Percentiles rank a stretch among this genome's conserved stretches.
These are phyloP conservation scores for Cyclargus thomasi DNA, from an alignment of 1,140 invertebrate species.

Conservation along the genomic window DNA sequence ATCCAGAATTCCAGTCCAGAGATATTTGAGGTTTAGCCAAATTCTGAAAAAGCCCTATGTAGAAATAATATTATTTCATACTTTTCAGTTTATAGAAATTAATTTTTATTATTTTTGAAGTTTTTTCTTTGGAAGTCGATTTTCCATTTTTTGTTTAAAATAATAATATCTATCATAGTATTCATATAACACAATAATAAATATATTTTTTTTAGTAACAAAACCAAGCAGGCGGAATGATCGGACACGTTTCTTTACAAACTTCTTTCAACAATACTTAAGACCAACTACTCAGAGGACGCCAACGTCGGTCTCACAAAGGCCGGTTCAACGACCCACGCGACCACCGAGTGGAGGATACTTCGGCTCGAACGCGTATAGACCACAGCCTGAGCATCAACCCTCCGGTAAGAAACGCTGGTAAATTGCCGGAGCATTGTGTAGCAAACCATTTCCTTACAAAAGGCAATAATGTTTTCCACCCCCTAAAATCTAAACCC, in stretches of 20 bases:
- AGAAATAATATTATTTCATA: no score
- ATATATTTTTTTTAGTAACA: not conserved
- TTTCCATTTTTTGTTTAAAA: not conserved
- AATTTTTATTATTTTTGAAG: no score
- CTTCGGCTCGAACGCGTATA: slow-evolving; percentile 45
- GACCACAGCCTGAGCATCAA: slow-evolving; percentile 37
- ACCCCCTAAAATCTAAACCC: no score
- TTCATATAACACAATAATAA: not conserved
- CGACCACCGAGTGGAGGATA: slow-evolving; percentile 49
- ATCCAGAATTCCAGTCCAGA: no score
- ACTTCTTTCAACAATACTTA: slow-evolving; percentile 13
- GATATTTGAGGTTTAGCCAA: no score
- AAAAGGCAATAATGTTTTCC: no score
- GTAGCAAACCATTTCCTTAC: no score
- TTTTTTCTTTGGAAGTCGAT: no score
- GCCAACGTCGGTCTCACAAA: not conserved
- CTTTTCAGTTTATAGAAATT: no score
- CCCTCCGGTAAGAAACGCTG: slow-evolving; percentile 43
- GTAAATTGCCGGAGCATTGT: no score
- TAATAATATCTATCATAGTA: not conserved
- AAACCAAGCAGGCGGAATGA: not conserved
- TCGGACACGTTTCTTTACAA: not conserved
- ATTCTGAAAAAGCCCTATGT: no score
- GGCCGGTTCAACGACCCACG: slow-evolving; percentile 27
- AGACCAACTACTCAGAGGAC: slow-evolving; percentile 8